phyloP scores from a whole-genome alignment of 1,140 invertebrate genomes.

The Akabosia matsudoensis region DNA sequence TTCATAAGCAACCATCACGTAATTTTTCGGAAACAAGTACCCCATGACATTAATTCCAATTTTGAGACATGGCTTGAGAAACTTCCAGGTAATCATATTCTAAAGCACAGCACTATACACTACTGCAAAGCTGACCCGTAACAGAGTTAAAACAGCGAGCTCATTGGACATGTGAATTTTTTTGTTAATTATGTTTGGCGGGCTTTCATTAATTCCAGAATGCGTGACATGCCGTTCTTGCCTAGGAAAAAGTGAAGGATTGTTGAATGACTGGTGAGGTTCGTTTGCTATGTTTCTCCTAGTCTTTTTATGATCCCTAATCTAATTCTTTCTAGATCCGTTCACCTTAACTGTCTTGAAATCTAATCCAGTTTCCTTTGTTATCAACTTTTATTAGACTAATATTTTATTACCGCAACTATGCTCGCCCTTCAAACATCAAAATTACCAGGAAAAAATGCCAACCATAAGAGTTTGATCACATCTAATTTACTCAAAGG shows the following conservation, averaged over 20 bases:
- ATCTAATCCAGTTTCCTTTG: conserved; percentile 11
- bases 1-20: no score
- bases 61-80: no score
- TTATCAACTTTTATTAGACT: not conserved
- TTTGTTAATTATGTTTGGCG: conserved; percentile 15
- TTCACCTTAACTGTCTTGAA: not conserved
- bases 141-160: not conserved
- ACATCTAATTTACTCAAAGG: conserved; percentile 17
- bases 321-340: conserved; percentile 1
- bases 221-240: conserved; percentile 9
- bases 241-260: not conserved
- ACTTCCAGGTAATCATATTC: not conserved
- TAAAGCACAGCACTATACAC: no score
- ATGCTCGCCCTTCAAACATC: not conserved
- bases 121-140: no score
- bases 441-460: not conserved
- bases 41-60: no score
- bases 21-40: no score
- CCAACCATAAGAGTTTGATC: not conserved
- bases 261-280: conserved; percentile 12
- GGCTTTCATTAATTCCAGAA: conserved; percentile 16
- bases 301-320: not conserved
- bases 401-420: not conserved
- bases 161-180: not conserved
- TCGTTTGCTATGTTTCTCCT: no score